These are phyloP conservation scores for Vireo griseus DNA, from an alignment of 2,797 vertebrate genomes.

Conservation along the genomic window DNA sequence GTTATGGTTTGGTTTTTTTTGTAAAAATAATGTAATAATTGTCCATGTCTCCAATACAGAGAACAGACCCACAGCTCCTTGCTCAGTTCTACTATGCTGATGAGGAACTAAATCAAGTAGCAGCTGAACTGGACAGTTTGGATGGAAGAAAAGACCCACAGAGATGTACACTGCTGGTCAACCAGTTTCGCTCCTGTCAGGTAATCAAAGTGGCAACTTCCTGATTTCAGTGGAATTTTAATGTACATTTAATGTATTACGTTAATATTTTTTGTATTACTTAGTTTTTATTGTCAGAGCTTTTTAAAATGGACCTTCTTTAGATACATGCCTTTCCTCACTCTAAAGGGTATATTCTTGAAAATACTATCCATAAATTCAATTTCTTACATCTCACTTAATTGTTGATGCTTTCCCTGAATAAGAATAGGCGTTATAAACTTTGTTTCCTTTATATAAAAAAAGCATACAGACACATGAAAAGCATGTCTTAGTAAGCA, in stretches of 20 bases:
- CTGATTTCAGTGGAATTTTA: neutral
- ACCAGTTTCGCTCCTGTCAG: slow-evolving; percentile 98
- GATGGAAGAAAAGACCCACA: slow-evolving; percentile 97
- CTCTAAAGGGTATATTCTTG: neutral
- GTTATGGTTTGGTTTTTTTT: neutral
- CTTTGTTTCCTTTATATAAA: neutral
- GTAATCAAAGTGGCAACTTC: slow-evolving; percentile 62
- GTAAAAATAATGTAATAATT: neutral
- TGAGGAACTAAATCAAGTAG: slow-evolving; percentile 96
- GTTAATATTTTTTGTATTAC: neutral
- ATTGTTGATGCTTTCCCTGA: neutral
- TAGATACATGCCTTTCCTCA: neutral
- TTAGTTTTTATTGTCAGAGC: neutral
- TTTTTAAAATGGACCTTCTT: neutral
- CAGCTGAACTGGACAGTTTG: slow-evolving; percentile 93
- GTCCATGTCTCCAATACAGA: slow-evolving; percentile 70
- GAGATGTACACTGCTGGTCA: slow-evolving; percentile 93
- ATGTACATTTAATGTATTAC: neutral
- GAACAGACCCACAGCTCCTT: slow-evolving; percentile 93
- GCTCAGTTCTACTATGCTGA: slow-evolving; percentile 98
- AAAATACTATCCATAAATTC: neutral
- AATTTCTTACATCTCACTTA: neutral
- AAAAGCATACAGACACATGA: neutral
- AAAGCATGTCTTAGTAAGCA: neutral
- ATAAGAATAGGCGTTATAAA: neutral